Conservation (phyloP, 2,113 vertebrate genomes). For the Scomber scombrus region DNA sequence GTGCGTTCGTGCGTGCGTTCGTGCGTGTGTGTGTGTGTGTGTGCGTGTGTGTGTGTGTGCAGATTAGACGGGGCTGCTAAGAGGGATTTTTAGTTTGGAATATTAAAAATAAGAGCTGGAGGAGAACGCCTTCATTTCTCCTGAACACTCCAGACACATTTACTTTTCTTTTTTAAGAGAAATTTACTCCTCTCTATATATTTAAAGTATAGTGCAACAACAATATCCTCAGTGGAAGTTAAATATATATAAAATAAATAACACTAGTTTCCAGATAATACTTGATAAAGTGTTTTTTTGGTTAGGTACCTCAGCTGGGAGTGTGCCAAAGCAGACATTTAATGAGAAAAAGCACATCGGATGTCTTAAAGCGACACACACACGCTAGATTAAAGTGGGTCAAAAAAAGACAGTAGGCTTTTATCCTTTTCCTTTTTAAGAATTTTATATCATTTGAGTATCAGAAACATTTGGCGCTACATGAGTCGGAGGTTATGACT, state of each 20-base stretch:
- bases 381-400: conserved; percentile 11
- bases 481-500: background rate
- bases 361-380: conserved; percentile 64
- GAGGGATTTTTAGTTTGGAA: background rate
- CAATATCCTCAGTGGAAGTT: conserved; percentile 30
- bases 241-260: background rate
- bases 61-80: conserved; percentile 32
- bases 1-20: background rate
- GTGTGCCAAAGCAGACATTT: conserved; percentile 68
- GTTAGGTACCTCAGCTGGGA: conserved; percentile 48
- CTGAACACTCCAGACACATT: conserved; percentile 63
- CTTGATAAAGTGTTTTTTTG: conserved; percentile 25
- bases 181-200: conserved; percentile 25
- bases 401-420: background rate
- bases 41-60: background rate
- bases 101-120: conserved; percentile 52
- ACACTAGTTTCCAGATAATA: conserved; percentile 18
- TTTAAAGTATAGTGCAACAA: conserved; percentile 46
- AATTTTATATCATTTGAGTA: conserved; percentile 1
- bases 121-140: conserved; percentile 64
- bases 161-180: background rate
- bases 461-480: background rate
- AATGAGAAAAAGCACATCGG: conserved; percentile 70
- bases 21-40: no score
- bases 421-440: background rate